Evolutionary conservation across 2,888 invertebrate genomes (phyloP), one percentile per base, ranked within the genome.

Genomic region (Netelia fuscicornis): DNA sequence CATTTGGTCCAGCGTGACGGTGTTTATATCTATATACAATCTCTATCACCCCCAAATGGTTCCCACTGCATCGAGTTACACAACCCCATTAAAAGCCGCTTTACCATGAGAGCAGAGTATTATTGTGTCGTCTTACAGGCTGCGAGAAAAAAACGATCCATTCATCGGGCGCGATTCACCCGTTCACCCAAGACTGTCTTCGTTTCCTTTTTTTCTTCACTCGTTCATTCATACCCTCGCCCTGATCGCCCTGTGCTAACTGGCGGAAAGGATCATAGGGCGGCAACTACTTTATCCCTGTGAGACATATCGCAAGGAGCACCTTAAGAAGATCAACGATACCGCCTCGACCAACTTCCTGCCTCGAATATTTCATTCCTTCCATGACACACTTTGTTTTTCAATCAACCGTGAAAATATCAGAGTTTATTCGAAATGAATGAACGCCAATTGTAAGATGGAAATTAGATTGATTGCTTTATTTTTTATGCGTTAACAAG

Each of bases 41-140:
- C 54, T 25, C 52, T n/a, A 52, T 75, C 42, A 90, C 90, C 89
- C 87, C 25, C 71, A 44, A 58, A 87, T 84, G 89, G 92, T 93
- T 93, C 93, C 93, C 93, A 93, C 93, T 93, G 92, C 91, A 93
- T 93, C 92, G 90, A 92, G 90, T 93, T 93, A 91, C 93, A 89
- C 84, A 87, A 88, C 20, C 87, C 82, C 81, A 80, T 82, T 83
- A 79, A 89, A 84, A 87, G 88, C 89, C 87, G 60, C 80, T 79
- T 72, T 52, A 81, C 77, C 77, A 68, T 54, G 58, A 56, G 68
- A 76, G 87, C 88, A 89, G 30, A 68, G 88, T 87, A 90, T 90
- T 89, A 91, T 91, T 80, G 87, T 88, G 90, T 89, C 88, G 85
- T 87, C 84, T 85, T 81, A 82, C 74, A 81, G 54, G 62, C 68